Evolutionary conservation across 2,113 vertebrate genomes (phyloP).

Genomic region (Galeopterus variegatus): DNA sequence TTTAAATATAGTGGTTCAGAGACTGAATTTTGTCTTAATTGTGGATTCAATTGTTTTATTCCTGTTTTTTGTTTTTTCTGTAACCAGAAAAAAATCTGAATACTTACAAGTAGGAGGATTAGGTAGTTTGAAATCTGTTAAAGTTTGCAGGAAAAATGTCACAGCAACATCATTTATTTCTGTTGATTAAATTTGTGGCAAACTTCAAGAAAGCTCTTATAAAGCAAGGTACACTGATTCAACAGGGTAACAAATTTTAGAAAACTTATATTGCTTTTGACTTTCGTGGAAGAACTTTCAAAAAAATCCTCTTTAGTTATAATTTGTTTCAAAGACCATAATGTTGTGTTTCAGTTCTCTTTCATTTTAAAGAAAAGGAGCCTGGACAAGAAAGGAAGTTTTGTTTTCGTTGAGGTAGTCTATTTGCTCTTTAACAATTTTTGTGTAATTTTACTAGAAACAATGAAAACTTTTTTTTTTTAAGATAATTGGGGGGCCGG

Average conservation of each 20-base stretch:
- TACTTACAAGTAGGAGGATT: background rate
- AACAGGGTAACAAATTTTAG: conserved; percentile 32
- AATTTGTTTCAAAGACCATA: background rate
- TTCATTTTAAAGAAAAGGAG: conserved; percentile 61
- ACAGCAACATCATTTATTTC: conserved; percentile 58
- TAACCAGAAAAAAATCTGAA: background rate
- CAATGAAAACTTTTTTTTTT: background rate
- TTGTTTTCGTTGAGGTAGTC: conserved; percentile 2
- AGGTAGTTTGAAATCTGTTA: conserved; percentile 35
- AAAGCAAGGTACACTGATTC: conserved; percentile 55
- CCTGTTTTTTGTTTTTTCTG: background rate
- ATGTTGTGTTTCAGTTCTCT: conserved; percentile 60
- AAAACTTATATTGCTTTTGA: conserved; percentile 70
- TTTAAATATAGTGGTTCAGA: conserved; percentile 55
- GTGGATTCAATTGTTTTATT: conserved; percentile 25
- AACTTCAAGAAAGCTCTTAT: conserved; percentile 55
- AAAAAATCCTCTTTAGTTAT: conserved; percentile 29
- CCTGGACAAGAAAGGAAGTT: background rate
- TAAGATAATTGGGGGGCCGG: too few relatives aligned
- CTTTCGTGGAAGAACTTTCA: conserved; percentile 65
- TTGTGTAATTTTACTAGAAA: conserved; percentile 34
- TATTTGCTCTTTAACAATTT: conserved; percentile 23
- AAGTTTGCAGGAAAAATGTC: conserved; percentile 45
- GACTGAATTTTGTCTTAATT: conserved; percentile 35
- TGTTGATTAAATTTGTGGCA: background rate